Base-by-base conservation (phyloP, 2,888 invertebrate genomes). In the Cheilosia impressa region DNA sequence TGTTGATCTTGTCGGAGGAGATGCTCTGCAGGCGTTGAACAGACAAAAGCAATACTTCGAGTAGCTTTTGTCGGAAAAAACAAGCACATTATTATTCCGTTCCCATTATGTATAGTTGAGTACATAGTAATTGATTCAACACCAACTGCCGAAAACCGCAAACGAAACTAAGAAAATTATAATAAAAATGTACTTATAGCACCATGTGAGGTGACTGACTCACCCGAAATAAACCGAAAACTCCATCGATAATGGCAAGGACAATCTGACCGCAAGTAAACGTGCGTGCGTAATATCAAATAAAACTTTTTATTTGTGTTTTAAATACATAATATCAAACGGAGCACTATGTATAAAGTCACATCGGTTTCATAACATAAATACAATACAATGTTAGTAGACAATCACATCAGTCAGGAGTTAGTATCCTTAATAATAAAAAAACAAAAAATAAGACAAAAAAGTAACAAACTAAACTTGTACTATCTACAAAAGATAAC, bases 401-500 rank as follows among this genome's bases (percentile, higher is more conserved):
- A 75, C 72, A 83, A 75, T 79, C 73, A 75, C 78, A 79, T 79
- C 52, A 47, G 50, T 50, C 55, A 63, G 43, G 31, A 58, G 62
- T 63, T 50, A 34, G 34, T 43, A 55, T 53, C 6, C 73, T 34
- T 63, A 55, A 69, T 13, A 62, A 27, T 24, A 24, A 19, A 72
- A 47, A 1, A 1, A 15, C 1, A 19, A 15, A 15, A 13, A 24
- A 19, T 66, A 47, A 1, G 0, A 15, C 1, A 19, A 15, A 15
- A 13, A 15, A 3, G 2, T 17, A 47, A 47, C 13, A 13, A 47
- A 47, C 19, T 19, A 47, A 63, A 34, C 68, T 15, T 69, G 53
- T 73, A 43, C 68, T 83, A 69, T 75, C 63, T 84, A 80, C 75
- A 80, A 62, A 68, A 53, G n/a, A 69, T 41, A 65, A 17, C 43